A percentile compares a stretch with the other conserved stretches of the same genome.
phyloP scores from a whole-genome alignment of 2,113 vertebrate genomes.

The Entomyzon cyanotis region DNA sequence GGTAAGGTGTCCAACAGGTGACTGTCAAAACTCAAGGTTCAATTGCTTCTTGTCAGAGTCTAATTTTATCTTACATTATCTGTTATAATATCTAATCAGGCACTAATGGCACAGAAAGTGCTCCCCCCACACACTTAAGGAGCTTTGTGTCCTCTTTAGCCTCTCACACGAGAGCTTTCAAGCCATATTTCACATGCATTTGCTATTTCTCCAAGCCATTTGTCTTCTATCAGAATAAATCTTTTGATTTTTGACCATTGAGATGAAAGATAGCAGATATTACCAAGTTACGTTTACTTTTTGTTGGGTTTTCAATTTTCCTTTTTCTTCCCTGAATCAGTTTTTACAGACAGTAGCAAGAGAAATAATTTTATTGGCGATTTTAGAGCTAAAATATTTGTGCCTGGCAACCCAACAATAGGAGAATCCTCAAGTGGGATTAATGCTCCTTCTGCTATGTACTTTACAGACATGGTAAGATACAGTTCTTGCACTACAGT shows the following conservation, averaged over 20 bases:
- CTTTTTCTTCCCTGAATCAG: neutral
- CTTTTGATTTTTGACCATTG: slow-evolving; percentile 48
- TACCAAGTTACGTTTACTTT: neutral
- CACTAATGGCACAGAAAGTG: slow-evolving; percentile 51
- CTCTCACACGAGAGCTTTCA: slow-evolving; percentile 63
- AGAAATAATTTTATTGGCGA: neutral
- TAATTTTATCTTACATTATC: slow-evolving; percentile 64
- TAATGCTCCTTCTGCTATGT: neutral
- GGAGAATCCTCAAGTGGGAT: neutral
- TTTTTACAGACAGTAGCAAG: neutral
- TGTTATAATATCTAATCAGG: slow-evolving; percentile 60
- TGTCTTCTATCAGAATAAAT: slow-evolving; percentile 55
- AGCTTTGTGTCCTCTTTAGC: slow-evolving; percentile 59
- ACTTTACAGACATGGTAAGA: neutral
- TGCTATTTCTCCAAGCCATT: slow-evolving; percentile 53
- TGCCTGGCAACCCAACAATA: neutral
- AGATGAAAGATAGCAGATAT: neutral
- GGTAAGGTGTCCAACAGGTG: slow-evolving; percentile 10
- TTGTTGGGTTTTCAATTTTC: neutral
- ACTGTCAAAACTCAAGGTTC: slow-evolving; percentile 54
- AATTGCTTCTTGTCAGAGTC: slow-evolving; percentile 54
- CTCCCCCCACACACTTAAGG: slow-evolving; percentile 41
- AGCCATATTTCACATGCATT: slow-evolving; percentile 36
- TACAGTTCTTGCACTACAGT: neutral
- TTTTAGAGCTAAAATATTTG: neutral